Evolutionary conservation across 2,888 invertebrate species (phyloP).

Genomic region (Drosophila kuntzei): DNA sequence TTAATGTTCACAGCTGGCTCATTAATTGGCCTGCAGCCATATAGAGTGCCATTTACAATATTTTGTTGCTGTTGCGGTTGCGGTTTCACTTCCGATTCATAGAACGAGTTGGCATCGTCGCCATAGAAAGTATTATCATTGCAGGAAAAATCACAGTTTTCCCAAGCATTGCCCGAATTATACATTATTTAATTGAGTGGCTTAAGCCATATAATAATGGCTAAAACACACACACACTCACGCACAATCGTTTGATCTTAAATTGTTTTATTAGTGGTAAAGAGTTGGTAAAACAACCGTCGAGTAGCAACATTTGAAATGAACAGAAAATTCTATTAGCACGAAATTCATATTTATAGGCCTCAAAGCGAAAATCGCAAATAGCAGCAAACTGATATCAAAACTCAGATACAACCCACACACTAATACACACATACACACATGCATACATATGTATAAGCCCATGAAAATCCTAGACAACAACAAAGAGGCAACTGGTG

Average conservation of each 20-base stretch:
- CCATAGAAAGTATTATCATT: constrained; percentile 67
- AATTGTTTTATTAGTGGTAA: background rate
- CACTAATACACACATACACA: constrained; percentile 8
- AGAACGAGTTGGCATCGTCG: constrained; percentile 50
- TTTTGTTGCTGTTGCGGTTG: constrained; percentile 30
- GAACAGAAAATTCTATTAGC: constrained; percentile 70
- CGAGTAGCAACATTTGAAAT: constrained; percentile 59
- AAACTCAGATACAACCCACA: constrained; percentile 3
- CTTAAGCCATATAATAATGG: constrained; percentile 42
- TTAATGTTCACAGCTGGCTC: constrained; percentile 71
- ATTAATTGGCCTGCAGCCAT: constrained; percentile 51
- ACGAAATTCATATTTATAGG: constrained; percentile 71
- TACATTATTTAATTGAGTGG: constrained; percentile 50
- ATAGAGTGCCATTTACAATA: constrained; percentile 33
- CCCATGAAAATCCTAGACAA: constrained; percentile 36
- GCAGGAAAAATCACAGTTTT: constrained; percentile 66
- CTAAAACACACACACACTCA: constrained; percentile 2
- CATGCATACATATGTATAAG: constrained; percentile 4
- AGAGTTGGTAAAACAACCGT: constrained; percentile 32
- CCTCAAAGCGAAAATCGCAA: constrained; percentile 39
- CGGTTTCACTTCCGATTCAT: constrained; percentile 54
- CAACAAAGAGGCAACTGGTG: constrained; percentile 28
- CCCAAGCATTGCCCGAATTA: constrained; percentile 62
- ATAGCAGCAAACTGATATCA: constrained; percentile 29
- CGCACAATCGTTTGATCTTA: constrained; percentile 12